A percentile compares a stretch with the other conserved stretches of the same genome.
Conservation (phyloP, 2,113 vertebrate species). For the Cyprinodon tularosa region DNA sequence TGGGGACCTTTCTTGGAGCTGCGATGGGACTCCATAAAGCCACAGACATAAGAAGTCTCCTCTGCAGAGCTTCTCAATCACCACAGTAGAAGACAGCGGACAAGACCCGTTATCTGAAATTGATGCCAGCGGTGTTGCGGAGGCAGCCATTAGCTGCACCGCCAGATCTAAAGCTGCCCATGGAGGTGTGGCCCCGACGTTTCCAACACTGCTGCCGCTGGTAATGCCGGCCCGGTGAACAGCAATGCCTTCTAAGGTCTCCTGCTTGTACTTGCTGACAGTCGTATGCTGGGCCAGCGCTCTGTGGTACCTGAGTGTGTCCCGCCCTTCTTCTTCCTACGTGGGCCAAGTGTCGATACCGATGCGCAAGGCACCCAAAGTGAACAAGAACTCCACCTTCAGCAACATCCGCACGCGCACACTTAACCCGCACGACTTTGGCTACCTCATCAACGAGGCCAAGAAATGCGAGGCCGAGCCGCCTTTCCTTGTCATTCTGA, state of each 20-base stretch:
- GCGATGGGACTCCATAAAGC: slow-evolving; percentile 41
- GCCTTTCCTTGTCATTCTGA: slow-evolving; percentile 95
- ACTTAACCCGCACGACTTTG: slow-evolving; percentile 95
- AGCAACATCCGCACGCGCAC: slow-evolving; percentile 94
- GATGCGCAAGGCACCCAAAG: slow-evolving; percentile 78
- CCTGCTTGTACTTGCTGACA: slow-evolving; percentile 94
- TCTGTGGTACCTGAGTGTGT: slow-evolving; percentile 96
- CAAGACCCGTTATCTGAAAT: slow-evolving; percentile 33
- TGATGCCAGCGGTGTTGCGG: slow-evolving; percentile 68
- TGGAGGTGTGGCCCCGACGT: slow-evolving; percentile 60
- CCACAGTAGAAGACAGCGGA: slow-evolving; percentile 11
- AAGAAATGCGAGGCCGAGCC: slow-evolving; percentile 89
- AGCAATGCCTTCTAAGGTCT: slow-evolving; percentile 97
- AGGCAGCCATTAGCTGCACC: slow-evolving; percentile 82
- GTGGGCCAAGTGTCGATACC: slow-evolving; percentile 85
- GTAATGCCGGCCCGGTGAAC: slow-evolving; percentile 68
- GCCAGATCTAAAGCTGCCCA: slow-evolving; percentile 58
- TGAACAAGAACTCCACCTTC: slow-evolving; percentile 86
- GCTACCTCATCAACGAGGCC: slow-evolving; percentile 93
- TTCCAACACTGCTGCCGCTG: slow-evolving; percentile 45
- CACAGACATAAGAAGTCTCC: slow-evolving; percentile 22
- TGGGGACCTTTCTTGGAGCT: neutral
- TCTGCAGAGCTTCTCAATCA: slow-evolving; percentile 21
- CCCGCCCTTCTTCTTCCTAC: slow-evolving; percentile 90
- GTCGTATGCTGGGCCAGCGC: slow-evolving; percentile 98